A percentile compares a stretch with the other conserved stretches of the same genome.
These are phyloP conservation scores for Zonotrichia albicollis DNA, from an alignment of 2,797 vertebrate genomes.

Conservation along the genomic window DNA sequence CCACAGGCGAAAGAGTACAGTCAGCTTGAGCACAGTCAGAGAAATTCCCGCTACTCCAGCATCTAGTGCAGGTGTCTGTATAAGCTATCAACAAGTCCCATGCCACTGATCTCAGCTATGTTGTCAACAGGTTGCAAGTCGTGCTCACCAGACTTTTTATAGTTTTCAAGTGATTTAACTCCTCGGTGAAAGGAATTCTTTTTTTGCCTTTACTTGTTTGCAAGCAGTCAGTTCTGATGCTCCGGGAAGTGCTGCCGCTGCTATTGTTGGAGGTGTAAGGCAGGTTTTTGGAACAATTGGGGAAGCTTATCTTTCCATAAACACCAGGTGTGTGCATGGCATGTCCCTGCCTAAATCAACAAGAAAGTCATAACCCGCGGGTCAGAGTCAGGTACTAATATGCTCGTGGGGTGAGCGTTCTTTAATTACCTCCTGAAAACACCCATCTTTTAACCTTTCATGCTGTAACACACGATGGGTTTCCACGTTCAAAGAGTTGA, in stretches of 20 bases:
- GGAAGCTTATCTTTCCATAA: constrained; percentile 37
- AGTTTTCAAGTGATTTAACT: constrained; percentile 38
- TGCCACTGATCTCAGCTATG: constrained; percentile 58
- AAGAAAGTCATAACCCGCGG: constrained; percentile 40
- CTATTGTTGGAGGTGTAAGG: neutral
- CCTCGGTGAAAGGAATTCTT: neutral
- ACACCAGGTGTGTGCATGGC: constrained; percentile 44
- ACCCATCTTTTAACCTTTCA: constrained; percentile 56
- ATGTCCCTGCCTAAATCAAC: constrained; percentile 47
- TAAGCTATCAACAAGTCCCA: constrained; percentile 69
- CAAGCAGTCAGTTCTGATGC: neutral
- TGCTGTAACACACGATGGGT: neutral
- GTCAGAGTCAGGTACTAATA: constrained; percentile 55
- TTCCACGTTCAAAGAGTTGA: neutral
- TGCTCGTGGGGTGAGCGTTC: constrained; percentile 27
- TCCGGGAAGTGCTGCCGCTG: neutral
- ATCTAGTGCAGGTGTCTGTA: constrained; percentile 70
- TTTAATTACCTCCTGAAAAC: constrained; percentile 68
- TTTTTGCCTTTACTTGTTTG: neutral
- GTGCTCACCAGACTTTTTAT: neutral
- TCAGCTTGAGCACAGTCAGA: constrained; percentile 49
- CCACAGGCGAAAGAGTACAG: constrained; percentile 45
- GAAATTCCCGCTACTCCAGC: constrained; percentile 42
- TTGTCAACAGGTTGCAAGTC: constrained; percentile 51
- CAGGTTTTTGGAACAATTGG: constrained; percentile 19